phyloP scores from a whole-genome alignment of 2,797 vertebrate genomes.

The Eidolon dupreanum region DNA sequence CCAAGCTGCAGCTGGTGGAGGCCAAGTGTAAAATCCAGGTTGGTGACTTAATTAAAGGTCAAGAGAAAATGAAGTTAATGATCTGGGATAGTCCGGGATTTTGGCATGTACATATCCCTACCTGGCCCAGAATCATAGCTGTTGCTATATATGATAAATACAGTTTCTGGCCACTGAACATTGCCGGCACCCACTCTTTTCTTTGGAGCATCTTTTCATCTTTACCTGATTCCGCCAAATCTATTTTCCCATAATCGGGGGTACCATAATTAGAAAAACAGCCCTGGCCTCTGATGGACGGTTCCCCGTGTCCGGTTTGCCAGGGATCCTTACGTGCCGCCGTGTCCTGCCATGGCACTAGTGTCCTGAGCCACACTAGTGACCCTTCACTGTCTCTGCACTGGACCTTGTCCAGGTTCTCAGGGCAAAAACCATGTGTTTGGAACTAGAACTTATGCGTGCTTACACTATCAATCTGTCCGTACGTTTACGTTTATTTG shows the following conservation, averaged over 20 bases:
- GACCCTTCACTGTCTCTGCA: neutral
- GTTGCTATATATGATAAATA: too few relatives aligned
- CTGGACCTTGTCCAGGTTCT: neutral
- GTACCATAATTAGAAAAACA: neutral
- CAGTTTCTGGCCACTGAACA: neutral
- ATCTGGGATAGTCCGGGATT: neutral
- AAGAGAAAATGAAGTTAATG: neutral
- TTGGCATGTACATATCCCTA: accelerated
- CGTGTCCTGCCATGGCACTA: accelerated
- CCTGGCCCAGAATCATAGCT: neutral
- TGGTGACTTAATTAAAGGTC: neutral
- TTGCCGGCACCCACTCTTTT: neutral
- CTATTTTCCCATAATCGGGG: neutral
- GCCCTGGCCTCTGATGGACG: neutral
- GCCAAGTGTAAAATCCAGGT: constrained; percentile 99
- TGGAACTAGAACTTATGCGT: neutral
- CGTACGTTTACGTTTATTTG: neutral
- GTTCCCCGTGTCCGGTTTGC: neutral
- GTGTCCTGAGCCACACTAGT: accelerated
- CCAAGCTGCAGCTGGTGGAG: constrained; percentile 98
- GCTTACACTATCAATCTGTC: neutral
- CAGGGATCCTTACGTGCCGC: neutral
- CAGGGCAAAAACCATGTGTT: neutral
- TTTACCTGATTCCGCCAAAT: neutral
- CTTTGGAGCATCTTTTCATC: neutral